Conservation (phyloP, 2,113 vertebrate species). For the Equus quagga region DNA sequence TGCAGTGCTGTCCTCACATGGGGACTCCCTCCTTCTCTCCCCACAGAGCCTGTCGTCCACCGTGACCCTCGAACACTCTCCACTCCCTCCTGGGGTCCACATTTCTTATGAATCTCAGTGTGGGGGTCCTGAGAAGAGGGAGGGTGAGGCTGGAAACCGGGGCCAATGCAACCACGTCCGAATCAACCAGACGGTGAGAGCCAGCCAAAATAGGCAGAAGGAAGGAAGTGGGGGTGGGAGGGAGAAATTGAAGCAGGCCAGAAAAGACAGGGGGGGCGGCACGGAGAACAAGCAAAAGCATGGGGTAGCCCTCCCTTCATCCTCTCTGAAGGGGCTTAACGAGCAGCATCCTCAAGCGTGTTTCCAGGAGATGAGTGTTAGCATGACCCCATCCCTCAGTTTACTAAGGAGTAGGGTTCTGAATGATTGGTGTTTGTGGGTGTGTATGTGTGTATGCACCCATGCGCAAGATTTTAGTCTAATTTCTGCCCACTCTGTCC, state of each 20-base stretch:
- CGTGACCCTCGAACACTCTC: constrained; percentile 86
- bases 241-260: not conserved
- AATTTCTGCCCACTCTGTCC: not conserved
- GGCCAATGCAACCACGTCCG: constrained; percentile 84
- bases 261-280: not conserved
- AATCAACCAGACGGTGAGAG: constrained; percentile 86
- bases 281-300: not conserved
- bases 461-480: not conserved
- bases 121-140: constrained; percentile 31
- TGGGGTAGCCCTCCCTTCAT: not conserved
- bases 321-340: not conserved
- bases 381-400: not conserved
- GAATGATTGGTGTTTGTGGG: too few species aligned
- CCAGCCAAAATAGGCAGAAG: not conserved
- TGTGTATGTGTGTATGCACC: too few species aligned
- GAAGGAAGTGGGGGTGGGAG: not conserved
- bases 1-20: not conserved
- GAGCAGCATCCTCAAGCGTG: not conserved
- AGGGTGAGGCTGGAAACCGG: constrained; percentile 37
- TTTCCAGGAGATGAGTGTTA: not conserved
- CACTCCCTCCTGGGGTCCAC: constrained; percentile 83
- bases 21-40: not conserved
- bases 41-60: constrained; percentile 88
- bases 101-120: constrained; percentile 87
- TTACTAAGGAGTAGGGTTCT: not conserved